Base-by-base conservation (phyloP, 2,888 invertebrate species). In the Cancer borealis region DNA sequence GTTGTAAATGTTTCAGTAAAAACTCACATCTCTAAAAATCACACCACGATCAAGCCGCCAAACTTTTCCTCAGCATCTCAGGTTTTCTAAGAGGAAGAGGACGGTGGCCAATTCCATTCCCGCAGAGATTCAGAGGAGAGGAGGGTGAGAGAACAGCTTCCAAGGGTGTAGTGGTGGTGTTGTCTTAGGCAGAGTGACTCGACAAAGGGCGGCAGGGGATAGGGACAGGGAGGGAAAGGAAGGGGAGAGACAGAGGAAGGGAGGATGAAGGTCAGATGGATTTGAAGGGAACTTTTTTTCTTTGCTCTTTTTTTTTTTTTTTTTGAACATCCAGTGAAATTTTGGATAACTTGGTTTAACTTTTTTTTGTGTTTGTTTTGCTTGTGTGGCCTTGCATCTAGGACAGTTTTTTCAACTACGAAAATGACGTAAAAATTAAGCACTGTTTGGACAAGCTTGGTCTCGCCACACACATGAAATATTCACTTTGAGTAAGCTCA, bases 361-460 rank as follows among this genome's bases (percentile, higher is more conserved):
- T 73, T 39, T 39, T 39, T 39, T 39, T 0, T 39, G 39, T 39
- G 39, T 39, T 39, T 39, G 39, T 39, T 39, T 39, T 39, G 39
- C 2, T 39, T 39, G 39, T 73, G 73, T 26, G 26, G 8, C 60
- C 60, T 60, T 60, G 60, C 73, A 26, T 26, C 73, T 73, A 73
- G n/a, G 8, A 26, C n/a, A 26, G 26, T 73, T 73, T 73, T 73
- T 26, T 73, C 73, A 73, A 26, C 8, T 26, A 26, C 73, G 26
- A 4, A 5, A 73, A n/a, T 73, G n/a, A 73, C 5, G 3, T 5
- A 73, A 26, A 73, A 26, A 73, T 73, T 26, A 73, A 8, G 10
- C 66, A 21, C 73, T 73, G 73, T 73, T 73, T 73, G 73, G n/a
- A 73, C 73, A n/a, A n/a, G 8, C 73, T 73, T 73, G 73, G 73